These are phyloP conservation scores for Acropora tenuis DNA, from an alignment of 64 coral and sea anemone genomes.

Conservation along the genomic window DNA sequence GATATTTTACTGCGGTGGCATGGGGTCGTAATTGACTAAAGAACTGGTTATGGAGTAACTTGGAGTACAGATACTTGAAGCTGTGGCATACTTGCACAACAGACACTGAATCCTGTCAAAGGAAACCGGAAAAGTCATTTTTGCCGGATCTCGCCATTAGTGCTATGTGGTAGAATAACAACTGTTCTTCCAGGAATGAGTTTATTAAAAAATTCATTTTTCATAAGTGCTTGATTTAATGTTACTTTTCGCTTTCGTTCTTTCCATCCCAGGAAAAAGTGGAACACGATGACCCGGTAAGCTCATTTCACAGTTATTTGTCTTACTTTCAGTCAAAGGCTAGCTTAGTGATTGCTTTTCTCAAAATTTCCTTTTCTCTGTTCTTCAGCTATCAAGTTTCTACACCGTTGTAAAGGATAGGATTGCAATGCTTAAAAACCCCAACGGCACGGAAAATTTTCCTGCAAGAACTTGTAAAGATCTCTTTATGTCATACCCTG, in stretches of 20 bases:
- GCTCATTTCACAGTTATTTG: not conserved
- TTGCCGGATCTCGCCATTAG: no score
- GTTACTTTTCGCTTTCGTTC: not conserved
- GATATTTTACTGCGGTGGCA: no score
- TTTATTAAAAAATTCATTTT: no score
- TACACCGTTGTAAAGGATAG: slow-evolving; percentile 17
- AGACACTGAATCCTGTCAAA: no score
- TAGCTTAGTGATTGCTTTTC: not conserved
- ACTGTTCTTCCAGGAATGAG: no score
- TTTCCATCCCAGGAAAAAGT: not conserved
- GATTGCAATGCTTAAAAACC: slow-evolving; percentile 27
- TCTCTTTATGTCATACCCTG: slow-evolving; percentile 62
- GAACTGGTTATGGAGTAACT: no score
- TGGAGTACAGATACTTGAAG: no score
- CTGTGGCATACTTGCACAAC: no score
- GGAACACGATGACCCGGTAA: slow-evolving; percentile 16
- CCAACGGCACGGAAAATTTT: slow-evolving; percentile 43
- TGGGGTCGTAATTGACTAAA: no score
- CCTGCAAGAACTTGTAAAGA: slow-evolving; percentile 71
- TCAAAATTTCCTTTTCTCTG: not conserved
- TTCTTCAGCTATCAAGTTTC: slow-evolving; percentile 38
- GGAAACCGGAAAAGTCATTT: no score
- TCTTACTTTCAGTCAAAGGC: not conserved
- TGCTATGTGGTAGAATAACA: no score
- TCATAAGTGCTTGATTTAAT: not conserved